These are phyloP conservation scores for Borostomias antarcticus DNA, from an alignment of 2,797 vertebrate species.

Conservation along the genomic window DNA sequence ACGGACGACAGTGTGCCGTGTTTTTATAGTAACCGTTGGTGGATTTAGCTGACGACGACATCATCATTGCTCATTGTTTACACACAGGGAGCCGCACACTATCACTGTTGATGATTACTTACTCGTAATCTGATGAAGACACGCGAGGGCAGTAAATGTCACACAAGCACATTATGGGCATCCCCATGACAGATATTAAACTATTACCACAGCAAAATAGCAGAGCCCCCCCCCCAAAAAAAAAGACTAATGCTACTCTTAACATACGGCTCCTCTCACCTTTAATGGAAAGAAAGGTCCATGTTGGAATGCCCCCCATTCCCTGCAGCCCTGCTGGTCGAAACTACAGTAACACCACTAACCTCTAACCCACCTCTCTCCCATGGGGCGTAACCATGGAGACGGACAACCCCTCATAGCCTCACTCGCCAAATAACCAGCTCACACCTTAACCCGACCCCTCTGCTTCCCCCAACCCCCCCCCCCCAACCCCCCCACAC, in stretches of 20 bases:
- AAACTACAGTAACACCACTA: conserved; percentile 64
- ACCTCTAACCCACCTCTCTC: conserved; percentile 75
- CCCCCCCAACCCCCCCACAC: no score
- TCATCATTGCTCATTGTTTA: background rate
- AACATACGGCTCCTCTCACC: conserved; percentile 45
- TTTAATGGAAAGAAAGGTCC: conserved; percentile 53
- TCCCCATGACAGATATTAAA: conserved; percentile 42
- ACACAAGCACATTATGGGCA: conserved; percentile 47
- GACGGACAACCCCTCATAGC: conserved; percentile 93
- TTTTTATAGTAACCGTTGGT: background rate
- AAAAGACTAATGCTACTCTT: conserved; percentile 48
- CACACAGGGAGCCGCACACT: conserved; percentile 51
- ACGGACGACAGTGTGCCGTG: background rate
- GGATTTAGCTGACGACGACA: background rate
- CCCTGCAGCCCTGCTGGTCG: conserved; percentile 78
- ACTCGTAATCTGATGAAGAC: conserved; percentile 62
- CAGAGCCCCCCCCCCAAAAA: conserved; percentile 36
- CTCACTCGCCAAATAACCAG: conserved; percentile 37
- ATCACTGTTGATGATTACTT: no score
- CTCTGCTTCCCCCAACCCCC: conserved; percentile 44
- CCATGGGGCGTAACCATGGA: conserved; percentile 96
- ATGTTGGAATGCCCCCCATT: conserved; percentile 58
- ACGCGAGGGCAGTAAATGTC: conserved; percentile 61
- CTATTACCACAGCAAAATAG: conserved; percentile 34
- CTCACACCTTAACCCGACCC: conserved; percentile 52